Base-by-base conservation (phyloP, 2,113 vertebrate species). In the Cyanistes caeruleus region DNA sequence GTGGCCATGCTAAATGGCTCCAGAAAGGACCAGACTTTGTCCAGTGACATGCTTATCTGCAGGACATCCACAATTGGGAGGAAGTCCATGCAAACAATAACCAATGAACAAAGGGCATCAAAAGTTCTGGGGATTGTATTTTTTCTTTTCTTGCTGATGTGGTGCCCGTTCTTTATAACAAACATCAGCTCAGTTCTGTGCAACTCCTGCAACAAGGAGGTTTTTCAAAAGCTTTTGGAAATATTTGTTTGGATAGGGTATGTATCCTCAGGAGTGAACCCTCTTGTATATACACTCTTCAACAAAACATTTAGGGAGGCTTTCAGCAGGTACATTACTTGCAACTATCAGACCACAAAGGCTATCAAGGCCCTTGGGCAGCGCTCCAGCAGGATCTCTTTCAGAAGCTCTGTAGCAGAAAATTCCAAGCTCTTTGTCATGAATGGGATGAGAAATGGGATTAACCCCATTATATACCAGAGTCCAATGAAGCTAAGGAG, bases 161-260 rank as follows among this genome's bases (percentile, higher is more conserved):
- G 99, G 99, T 99, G 99, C 83, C 99, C 99, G 1, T 99, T 99
- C 96, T 99, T 99, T 93, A 99, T 99, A 74, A 99, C 99, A 73
- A 99, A 99, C 31, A 89, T 99, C 94, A 99, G 98, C 51, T 99
- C 98, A 25, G 99, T 98, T 77, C 97, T 99, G 53, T 99, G 99
- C 96, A 95, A 98, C 56, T 98, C 98, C 86, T 99, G 99, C 62
- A 98, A 98, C 17, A 58, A 93, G 69, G 93, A 96, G 15, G 76
- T 99, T 48, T 98, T 99, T 25, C 95, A 97, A 70, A 98, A 95
- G 60, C 98, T 99, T 39, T 98, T 99, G 98, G 99, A 99, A 89
- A 98, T 99, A 97, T 99, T 99, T 96, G 99, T 99, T 65, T 99
- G 99, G 99, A 99, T 99, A 92, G 99, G 99, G 27, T 99, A 99